Evolutionary conservation across 2,797 vertebrate species (phyloP).

Genomic region (Gadopsis bispinosus): DNA sequence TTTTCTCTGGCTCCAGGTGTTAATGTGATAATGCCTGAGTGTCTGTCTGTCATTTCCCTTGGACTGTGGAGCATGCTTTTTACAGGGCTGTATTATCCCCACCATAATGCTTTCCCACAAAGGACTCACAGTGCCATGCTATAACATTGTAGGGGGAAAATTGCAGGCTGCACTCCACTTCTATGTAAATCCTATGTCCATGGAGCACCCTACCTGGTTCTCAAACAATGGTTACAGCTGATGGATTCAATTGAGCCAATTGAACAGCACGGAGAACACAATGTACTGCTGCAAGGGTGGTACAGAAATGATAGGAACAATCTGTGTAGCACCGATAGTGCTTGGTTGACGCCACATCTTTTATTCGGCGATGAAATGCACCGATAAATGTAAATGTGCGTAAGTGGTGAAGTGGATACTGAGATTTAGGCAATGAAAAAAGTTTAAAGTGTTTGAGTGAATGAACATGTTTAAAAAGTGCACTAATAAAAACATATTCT

Average conservation of each 20-base stretch:
- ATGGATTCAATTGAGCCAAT: slow-evolving; percentile 64
- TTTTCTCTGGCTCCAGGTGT: slow-evolving; percentile 63
- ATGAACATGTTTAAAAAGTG: neutral
- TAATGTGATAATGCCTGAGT: slow-evolving; percentile 76
- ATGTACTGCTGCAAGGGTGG: slow-evolving; percentile 20
- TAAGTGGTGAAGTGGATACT: neutral
- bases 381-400: slow-evolving; percentile 9
- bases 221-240: slow-evolving; percentile 56
- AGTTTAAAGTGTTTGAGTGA: neutral
- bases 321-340: slow-evolving; percentile 20
- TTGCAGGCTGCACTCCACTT: slow-evolving; percentile 62
- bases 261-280: slow-evolving; percentile 32
- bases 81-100: slow-evolving; percentile 73
- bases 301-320: slow-evolving; percentile 34
- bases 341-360: slow-evolving; percentile 22
- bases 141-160: slow-evolving; percentile 64
- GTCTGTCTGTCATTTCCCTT: slow-evolving; percentile 67
- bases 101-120: slow-evolving; percentile 72
- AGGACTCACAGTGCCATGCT: slow-evolving; percentile 62
- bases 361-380: slow-evolving; percentile 4
- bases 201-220: slow-evolving; percentile 55
- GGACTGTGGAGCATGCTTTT: slow-evolving; percentile 57
- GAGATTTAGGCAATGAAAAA: neutral
- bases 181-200: slow-evolving; percentile 61
- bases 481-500: neutral